Evolutionary conservation across 1,140 invertebrate genomes (phyloP).

Genomic region (Nebria ingens): DNA sequence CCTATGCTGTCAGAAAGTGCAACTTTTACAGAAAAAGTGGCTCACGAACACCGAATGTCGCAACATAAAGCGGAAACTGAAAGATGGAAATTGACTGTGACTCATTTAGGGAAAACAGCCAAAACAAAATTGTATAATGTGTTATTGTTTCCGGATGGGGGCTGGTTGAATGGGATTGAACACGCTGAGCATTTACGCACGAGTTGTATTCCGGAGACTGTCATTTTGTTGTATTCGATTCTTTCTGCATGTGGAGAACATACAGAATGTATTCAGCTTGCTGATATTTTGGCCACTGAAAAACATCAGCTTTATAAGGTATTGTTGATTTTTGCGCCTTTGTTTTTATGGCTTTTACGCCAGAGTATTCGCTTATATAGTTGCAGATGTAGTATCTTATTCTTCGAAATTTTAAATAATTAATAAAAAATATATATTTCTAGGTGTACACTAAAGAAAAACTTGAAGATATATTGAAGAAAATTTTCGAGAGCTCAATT

Average conservation of each 20-base stretch:
- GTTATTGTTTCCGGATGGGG: conserved; percentile 75
- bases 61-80: conserved; percentile 65
- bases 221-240: conserved; percentile 67
- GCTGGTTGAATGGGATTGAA: conserved; percentile 74
- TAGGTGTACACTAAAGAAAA: conserved; percentile 66
- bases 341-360: no score
- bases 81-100: conserved; percentile 60
- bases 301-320: conserved; percentile 66
- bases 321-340: conserved; percentile 12
- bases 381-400: neutral
- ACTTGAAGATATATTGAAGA: conserved; percentile 61
- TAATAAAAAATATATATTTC: conserved; percentile 13
- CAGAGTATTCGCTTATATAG: no score
- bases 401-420: neutral
- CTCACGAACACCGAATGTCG: conserved; percentile 69
- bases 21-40: conserved; percentile 79
- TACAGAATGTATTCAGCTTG: conserved; percentile 65
- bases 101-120: conserved; percentile 36
- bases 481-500: conserved; percentile 67
- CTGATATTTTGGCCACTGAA: conserved; percentile 69
- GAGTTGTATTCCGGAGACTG: conserved; percentile 74
- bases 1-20: conserved; percentile 45
- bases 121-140: conserved; percentile 79
- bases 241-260: conserved; percentile 64
- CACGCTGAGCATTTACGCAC: conserved; percentile 50